phyloP scores from a whole-genome alignment of 2,888 invertebrate species.

The Ypsolopha scabrella region DNA sequence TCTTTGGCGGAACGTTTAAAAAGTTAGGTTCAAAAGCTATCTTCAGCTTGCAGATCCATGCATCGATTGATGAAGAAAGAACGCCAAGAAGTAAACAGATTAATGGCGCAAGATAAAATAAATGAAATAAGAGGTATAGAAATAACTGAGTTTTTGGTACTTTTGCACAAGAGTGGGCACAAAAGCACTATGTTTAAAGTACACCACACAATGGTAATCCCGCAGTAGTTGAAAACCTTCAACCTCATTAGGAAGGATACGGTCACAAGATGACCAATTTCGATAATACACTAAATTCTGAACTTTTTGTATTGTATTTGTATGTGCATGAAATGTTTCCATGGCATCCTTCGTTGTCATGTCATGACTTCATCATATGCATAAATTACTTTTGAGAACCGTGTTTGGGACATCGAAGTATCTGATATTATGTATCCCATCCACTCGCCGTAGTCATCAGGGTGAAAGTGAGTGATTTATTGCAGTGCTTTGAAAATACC shows the following conservation, averaged over 20 bases:
- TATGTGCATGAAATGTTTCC: neutral
- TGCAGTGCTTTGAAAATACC: too few relatives aligned
- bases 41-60: slow-evolving; percentile 4
- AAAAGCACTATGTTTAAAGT: neutral
- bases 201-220: neutral
- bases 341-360: neutral
- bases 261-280: too few relatives aligned
- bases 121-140: slow-evolving; percentile 7
- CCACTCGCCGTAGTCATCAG: too few relatives aligned
- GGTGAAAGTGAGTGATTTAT: too few relatives aligned
- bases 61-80: slow-evolving; percentile 3
- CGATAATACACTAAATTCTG: neutral
- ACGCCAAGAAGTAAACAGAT: neutral
- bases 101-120: neutral
- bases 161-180: neutral
- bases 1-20: too few relatives aligned
- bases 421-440: too few relatives aligned
- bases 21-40: too few relatives aligned
- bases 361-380: neutral
- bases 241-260: too few relatives aligned
- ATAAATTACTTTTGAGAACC: too few relatives aligned
- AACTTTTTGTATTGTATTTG: neutral
- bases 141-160: neutral
- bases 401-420: too few relatives aligned
- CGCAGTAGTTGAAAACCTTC: neutral